A percentile compares a stretch with the other conserved stretches of the same genome.
Evolutionary conservation across 2,888 invertebrate genomes (phyloP).

Genomic region (Lasius fuliginosus): DNA sequence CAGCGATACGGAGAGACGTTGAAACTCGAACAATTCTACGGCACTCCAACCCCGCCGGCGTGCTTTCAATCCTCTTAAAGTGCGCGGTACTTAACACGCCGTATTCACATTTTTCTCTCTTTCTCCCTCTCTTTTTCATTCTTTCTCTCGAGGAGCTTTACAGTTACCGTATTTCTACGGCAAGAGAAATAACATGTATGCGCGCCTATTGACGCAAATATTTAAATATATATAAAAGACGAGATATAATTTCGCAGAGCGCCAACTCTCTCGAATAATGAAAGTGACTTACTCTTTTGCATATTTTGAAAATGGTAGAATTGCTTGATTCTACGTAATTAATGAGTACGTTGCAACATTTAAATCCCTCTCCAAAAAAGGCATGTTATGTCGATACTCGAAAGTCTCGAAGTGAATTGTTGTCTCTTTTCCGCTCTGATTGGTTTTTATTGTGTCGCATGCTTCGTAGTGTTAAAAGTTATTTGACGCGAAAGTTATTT

Average conservation of each 20-base stretch:
- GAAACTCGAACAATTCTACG: slow-evolving; percentile 30
- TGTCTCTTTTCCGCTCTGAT: too few species aligned
- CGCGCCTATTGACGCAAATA: background rate
- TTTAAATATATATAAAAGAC: background rate
- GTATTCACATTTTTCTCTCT: slow-evolving; percentile 22
- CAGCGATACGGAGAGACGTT: slow-evolving; percentile 1
- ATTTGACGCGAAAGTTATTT: too few species aligned
- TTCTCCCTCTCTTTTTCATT: background rate
- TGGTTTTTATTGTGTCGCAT: too few species aligned
- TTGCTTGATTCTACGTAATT: background rate
- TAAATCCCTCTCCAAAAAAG: background rate
- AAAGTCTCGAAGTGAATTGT: too few species aligned
- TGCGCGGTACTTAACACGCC: slow-evolving; percentile 38
- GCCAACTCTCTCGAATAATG: too few species aligned
- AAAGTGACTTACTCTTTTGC: too few species aligned
- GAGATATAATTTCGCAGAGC: background rate
- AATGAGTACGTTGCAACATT: background rate
- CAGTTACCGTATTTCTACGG: background rate
- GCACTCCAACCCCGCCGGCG: background rate
- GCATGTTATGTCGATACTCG: too few species aligned
- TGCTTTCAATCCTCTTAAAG: slow-evolving; percentile 57
- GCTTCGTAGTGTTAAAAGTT: too few species aligned
- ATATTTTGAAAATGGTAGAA: background rate
- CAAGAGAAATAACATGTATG: background rate
- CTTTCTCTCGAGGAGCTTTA: background rate